Evolutionary conservation across 2,797 vertebrate genomes (phyloP), one percentile per base, ranked within the genome.

Genomic region (Clamator glandarius): DNA sequence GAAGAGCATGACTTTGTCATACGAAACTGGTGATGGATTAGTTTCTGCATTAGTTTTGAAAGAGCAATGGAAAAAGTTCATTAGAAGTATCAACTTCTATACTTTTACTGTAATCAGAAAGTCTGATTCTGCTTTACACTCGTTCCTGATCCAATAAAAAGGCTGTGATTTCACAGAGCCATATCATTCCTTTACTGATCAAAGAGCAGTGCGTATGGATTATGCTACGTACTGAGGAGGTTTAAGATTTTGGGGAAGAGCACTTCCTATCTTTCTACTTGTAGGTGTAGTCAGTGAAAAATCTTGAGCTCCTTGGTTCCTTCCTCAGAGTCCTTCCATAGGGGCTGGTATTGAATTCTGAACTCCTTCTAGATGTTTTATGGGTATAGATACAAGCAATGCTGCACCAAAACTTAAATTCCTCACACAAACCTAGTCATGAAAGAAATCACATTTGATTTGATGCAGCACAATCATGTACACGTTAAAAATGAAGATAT

Each of bases 241-340:
- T 46, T 63, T 54, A 83, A 31, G 4, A 41, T 12, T 35, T 70
- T 46, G 14, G 4, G 18, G 6, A 82, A 48, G 25, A 82, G 19
- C 8, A 51, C 1, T 51, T 82, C 35, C 18, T 51, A 9, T 84
- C 14, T 55, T 79, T 15, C 17, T 54, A 8, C 21, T 31, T n/a
- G 4, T n/a, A 57, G 55, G 3, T 2, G 0, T 0, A 0, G 8
- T 13, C 24, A 51, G 12, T 61, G 19, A 69, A 68, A 84, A 4
- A 9, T 55, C 29, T 52, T 68, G 18, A 15, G 6, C 9, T 70
- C 33, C 14, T 73, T 28, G 5, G 4, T 59, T 76, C 17, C 12
- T 11, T 54, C 14, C 13, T 69, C 3, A 35, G 6, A 9, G 4
- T 79, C 10, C 24, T 76, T 79, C 35, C 25, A 11, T 15, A 46